Evolutionary conservation across 2,888 invertebrate species (phyloP).

Genomic region (Tryphoninae sp.): DNA sequence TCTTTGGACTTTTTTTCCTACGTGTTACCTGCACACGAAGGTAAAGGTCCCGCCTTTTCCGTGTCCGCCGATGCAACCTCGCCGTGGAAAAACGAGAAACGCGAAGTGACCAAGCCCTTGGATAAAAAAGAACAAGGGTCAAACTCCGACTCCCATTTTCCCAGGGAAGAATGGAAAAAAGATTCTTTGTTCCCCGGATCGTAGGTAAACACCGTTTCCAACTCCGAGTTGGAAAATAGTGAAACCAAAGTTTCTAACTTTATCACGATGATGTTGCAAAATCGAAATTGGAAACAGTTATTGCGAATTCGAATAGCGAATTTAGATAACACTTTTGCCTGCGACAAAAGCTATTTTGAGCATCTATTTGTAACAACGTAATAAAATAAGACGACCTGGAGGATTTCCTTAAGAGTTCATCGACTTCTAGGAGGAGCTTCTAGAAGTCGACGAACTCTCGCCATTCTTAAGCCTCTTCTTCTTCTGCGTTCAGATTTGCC

Average conservation of each 20-base stretch:
- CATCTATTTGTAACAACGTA: constrained; percentile 13
- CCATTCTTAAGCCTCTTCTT: constrained; percentile 5
- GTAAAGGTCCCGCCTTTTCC: constrained; percentile 57
- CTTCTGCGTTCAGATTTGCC: not conserved
- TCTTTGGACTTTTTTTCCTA: constrained; percentile 35
- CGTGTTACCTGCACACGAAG: constrained; percentile 42
- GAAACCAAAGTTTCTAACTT: constrained; percentile 13
- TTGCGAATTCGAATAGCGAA: constrained; percentile 7
- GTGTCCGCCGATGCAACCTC: constrained; percentile 50
- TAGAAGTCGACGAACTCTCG: constrained; percentile 1
- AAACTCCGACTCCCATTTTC: constrained; percentile 23
- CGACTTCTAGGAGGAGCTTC: not conserved
- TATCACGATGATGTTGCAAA: not conserved
- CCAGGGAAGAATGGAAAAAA: constrained; percentile 14
- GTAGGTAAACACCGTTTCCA: constrained; percentile 5
- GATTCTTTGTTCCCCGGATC: constrained; percentile 39
- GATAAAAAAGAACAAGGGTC: constrained; percentile 18
- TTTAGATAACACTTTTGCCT: constrained; percentile 9
- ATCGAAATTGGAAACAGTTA: not conserved
- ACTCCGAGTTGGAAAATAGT: not conserved
- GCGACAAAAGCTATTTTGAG: constrained; percentile 19
- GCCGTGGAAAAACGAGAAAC: constrained; percentile 21
- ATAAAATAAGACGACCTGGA: constrained; percentile 1
- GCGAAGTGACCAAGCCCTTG: constrained; percentile 36
- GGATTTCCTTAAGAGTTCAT: not conserved